Percentiles rank a stretch among this genome's conserved stretches.
These are phyloP conservation scores for Leucoraja ocellata DNA, from an alignment of 2,797 vertebrate species.

Conservation along the genomic window DNA sequence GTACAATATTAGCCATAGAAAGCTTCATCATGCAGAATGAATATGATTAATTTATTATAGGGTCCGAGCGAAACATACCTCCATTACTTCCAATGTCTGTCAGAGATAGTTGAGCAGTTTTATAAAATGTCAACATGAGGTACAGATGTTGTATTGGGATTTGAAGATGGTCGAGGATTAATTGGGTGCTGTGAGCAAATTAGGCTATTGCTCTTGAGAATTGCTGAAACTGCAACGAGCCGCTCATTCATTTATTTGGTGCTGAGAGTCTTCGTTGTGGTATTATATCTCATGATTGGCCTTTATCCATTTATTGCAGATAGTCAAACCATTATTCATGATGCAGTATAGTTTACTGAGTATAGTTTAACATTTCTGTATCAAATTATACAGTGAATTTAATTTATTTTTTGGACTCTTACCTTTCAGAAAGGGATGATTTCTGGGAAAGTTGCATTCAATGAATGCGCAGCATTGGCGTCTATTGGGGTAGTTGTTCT, in stretches of 20 bases:
- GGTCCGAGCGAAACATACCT: not conserved
- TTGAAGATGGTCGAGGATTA: not conserved
- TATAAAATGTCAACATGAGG: not conserved
- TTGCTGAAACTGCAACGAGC: not conserved
- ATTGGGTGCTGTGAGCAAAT: not conserved
- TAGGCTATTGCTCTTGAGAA: not conserved
- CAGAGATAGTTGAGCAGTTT: not conserved
- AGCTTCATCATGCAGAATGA: not conserved
- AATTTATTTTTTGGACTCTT: not conserved
- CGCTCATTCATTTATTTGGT: not conserved
- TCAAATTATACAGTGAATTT: not conserved
- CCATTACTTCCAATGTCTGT: not conserved
- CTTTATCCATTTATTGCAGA: not conserved
- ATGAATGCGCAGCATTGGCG: slow-evolving; percentile 60
- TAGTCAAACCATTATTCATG: not conserved
- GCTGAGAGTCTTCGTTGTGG: not conserved
- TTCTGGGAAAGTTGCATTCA: slow-evolving; percentile 42
- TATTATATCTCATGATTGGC: not conserved
- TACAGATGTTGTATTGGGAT: not conserved
- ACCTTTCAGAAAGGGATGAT: not conserved
- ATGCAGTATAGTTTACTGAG: too few species aligned
- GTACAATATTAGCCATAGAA: not conserved
- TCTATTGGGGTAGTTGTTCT: slow-evolving; percentile 68
- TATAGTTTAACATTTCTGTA: not conserved
- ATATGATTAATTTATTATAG: not conserved